Base-by-base conservation (phyloP, 2,888 invertebrate genomes). In the Pterostichus niger region DNA sequence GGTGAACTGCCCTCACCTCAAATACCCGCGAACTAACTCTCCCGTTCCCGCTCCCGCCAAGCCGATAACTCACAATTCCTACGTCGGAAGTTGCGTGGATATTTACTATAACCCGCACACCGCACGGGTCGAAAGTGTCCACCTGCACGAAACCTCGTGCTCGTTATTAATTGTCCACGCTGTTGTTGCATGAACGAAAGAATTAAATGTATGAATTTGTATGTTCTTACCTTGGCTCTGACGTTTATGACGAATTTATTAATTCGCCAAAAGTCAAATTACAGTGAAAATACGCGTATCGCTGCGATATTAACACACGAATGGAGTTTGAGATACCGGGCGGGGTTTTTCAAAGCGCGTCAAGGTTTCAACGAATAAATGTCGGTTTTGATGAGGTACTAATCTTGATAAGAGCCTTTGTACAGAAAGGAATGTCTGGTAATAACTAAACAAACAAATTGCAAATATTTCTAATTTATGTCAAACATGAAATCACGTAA, bases 191-290 rank as follows among this genome's bases (percentile, higher is more conserved):
- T 79, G 79, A 68, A 68, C 11, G 52, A 79, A 79, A 31, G 33
- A 79, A 79, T 79, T 46, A 79, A 77, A n/a, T 31, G 31, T 33
- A 40, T 15, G 77, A 59, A 82, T 82, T 82, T 82, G 82, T 82
- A 61, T 13, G 56, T 59, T 75, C 35, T 33, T 75, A 49, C 75
- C 61, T 61, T 54, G 61, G 6, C 11, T 10, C 24, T 82, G 82
- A 82, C 82, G 46, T 56, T 82, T 82, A 82, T 82, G 75, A 82
- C 61, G 82, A 82, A 82, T 82, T 82, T 82, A 82, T 82, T 82
- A 75, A 75, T 75, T 82, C 75, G 82, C 61, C 75, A 82, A 82
- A 81, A 59, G 46, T 82, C 52, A 81, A 81, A 81, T 73, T 78
- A 44, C 17, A 40, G 24, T 75, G 24, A 75, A 75, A 75, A 52